Conservation (phyloP, 23 tunicate genomes). For the Halocynthia roretzi region DNA sequence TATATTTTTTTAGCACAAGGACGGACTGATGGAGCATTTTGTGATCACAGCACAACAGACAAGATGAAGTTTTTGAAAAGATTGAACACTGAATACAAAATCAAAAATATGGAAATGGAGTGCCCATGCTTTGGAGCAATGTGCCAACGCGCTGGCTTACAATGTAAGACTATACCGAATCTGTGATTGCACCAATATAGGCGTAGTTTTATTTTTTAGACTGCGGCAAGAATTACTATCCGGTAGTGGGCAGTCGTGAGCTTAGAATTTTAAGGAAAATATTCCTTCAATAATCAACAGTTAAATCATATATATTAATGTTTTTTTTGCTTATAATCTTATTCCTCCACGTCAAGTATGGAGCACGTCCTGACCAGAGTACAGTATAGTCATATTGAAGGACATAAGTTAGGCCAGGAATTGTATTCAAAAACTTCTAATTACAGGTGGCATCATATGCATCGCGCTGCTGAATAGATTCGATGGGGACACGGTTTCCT, state of each 20-base stretch:
- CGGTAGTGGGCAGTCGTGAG: too few relatives aligned
- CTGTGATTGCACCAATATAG: too few relatives aligned
- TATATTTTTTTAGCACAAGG: constrained; percentile 52
- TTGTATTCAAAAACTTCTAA: neutral
- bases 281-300: too few relatives aligned
- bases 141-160: constrained; percentile 49
- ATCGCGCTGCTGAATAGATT: constrained; percentile 54
- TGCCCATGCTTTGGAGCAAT: constrained; percentile 48
- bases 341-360: too few relatives aligned
- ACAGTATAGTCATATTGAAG: too few relatives aligned
- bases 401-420: neutral
- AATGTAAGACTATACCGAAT: constrained; percentile 41
- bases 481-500: constrained; percentile 42
- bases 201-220: too few relatives aligned
- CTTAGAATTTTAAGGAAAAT: too few relatives aligned
- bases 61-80: constrained; percentile 37
- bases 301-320: too few relatives aligned
- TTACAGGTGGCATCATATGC: constrained; percentile 71
- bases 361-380: too few relatives aligned
- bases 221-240: too few relatives aligned
- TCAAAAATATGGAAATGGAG: constrained; percentile 96
- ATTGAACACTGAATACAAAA: constrained; percentile 60
- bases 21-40: constrained; percentile 92
- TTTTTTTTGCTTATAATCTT: too few relatives aligned
- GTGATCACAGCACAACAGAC: constrained; percentile 58